Conservation (phyloP, 2,113 vertebrate species). For the Pelusios castaneus region DNA sequence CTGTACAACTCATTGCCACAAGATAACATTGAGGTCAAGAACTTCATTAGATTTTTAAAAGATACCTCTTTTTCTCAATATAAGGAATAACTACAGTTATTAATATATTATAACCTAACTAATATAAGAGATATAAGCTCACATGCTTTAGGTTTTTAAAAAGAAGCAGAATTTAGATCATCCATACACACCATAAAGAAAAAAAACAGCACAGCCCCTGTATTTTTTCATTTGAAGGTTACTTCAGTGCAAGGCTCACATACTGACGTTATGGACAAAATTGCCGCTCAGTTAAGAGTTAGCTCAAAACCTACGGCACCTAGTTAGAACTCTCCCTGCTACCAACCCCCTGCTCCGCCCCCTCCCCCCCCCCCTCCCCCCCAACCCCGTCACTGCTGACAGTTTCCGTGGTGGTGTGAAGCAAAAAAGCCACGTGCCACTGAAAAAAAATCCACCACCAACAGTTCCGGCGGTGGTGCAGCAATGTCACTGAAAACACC, state of each 20-base stretch:
- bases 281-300: too few relatives aligned
- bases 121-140: background rate
- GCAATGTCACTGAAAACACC: too few relatives aligned
- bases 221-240: background rate
- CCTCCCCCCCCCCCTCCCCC: too few relatives aligned
- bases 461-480: too few relatives aligned
- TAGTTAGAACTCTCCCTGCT: too few relatives aligned
- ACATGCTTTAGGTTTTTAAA: background rate
- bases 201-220: background rate
- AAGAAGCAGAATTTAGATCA: background rate
- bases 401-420: too few relatives aligned
- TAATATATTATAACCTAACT: background rate
- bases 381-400: too few relatives aligned
- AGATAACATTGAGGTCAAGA: background rate
- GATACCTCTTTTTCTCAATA: background rate
- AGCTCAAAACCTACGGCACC: too few relatives aligned
- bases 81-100: background rate
- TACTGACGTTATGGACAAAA: background rate
- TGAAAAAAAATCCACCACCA: too few relatives aligned
- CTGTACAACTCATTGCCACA: background rate
- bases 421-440: too few relatives aligned
- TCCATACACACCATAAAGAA: constrained; percentile 32
- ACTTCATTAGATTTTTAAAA: background rate
- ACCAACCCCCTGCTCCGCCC: too few relatives aligned
- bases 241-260: background rate